phyloP scores from a whole-genome alignment of 2,113 vertebrate species.

The Rhinoderma darwinii region DNA sequence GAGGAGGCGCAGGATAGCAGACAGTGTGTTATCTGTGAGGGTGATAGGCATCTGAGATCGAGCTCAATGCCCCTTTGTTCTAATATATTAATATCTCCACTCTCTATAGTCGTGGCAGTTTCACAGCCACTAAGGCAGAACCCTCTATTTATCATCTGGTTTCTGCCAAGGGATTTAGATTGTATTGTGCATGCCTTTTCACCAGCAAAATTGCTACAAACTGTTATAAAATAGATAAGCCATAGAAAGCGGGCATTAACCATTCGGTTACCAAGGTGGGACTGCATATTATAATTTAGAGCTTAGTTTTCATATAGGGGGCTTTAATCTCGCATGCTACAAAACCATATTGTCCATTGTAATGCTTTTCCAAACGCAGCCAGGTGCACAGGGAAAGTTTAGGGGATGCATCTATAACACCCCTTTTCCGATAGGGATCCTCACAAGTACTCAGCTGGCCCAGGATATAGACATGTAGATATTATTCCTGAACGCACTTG shows the following conservation, averaged over 20 bases:
- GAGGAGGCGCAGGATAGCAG: conserved; percentile 17
- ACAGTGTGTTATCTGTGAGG: conserved; percentile 51
- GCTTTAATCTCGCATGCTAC: background rate
- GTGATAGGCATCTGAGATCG: conserved; percentile 45
- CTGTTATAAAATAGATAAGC: conserved; percentile 6
- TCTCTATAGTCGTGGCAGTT: conserved; percentile 23
- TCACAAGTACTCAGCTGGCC: no score
- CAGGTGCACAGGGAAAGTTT: background rate
- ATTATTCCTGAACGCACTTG: no score
- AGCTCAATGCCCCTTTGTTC: conserved; percentile 54
- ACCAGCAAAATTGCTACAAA: background rate
- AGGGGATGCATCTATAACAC: background rate
- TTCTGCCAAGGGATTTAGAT: conserved; percentile 10
- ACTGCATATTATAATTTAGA: background rate
- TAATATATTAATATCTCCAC: conserved; percentile 39
- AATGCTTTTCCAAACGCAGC: background rate
- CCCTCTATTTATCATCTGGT: conserved; percentile 17
- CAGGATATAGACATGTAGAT: no score
- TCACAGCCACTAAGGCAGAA: conserved; percentile 23
- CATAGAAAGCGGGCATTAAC: background rate
- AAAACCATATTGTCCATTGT: background rate
- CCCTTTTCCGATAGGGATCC: no score
- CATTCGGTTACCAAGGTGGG: background rate
- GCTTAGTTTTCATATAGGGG: background rate
- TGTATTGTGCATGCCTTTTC: conserved; percentile 6